Evolutionary conservation across 35 echinoderm and acorn worm species (phyloP), one percentile per base, ranked within the genome.

Genomic region (Hemicentrotus pulcherrimus): DNA sequence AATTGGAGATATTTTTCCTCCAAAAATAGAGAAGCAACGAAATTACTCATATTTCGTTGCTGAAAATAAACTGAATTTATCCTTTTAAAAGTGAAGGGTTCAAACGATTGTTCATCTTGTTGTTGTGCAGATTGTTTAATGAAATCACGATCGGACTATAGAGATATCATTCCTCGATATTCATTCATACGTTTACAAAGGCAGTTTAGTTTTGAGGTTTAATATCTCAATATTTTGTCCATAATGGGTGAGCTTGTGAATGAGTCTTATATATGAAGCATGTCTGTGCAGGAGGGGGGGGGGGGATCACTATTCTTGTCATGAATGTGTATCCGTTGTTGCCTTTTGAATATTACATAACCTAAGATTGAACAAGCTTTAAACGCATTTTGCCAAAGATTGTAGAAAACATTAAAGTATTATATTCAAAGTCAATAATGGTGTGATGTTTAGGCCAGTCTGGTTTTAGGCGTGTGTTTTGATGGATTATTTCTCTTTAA

Each of bases 331-430:
- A 78, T n/a, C 65, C 65, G 28, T 78, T 78, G 65, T 78, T 78
- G 65, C 65, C 65, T 78, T 78, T 78, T 78, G 28, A 78, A 78
- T 78, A 78, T 14, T 59, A 14, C 19, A n/a, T 78, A 78, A 78
- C 65, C 65, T 78, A 78, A 78, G 65, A 78, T 78, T 78, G 65
- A 78, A 78, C 22, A 78, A 78, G 65, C 65, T 78, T 78, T 78
- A 78, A 78, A 78, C 28, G 65, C 65, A 78, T 18, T 78, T 78
- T 78, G 65, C 65, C 65, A 78, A 78, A 78, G 65, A 78, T 78
- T 78, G 18, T 6, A 78, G 65, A 28, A 78, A 24, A 78, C 28
- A 8, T 28, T 28, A 78, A 28, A 6, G 65, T 78, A 78, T 78
- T 78, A 78, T 78, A 78, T 78, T 78, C 65, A 28, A 78, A 22